These are phyloP conservation scores for Chamaetylas fuelleborni DNA, from an alignment of 2,113 vertebrate species.

Conservation along the genomic window DNA sequence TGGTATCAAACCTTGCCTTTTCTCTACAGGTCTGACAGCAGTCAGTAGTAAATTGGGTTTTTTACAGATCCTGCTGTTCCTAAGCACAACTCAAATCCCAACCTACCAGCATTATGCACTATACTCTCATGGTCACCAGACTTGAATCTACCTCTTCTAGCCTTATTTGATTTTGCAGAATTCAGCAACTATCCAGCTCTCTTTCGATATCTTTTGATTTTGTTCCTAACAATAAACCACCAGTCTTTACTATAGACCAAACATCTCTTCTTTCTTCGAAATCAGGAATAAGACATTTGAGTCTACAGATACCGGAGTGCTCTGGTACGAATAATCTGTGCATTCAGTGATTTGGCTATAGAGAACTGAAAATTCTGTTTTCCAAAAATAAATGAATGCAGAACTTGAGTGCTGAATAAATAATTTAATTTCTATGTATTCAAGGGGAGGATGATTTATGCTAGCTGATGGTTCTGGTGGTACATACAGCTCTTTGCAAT, in stretches of 20 bases:
- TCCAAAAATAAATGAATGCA: not conserved
- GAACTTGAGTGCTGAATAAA: not conserved
- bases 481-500: not conserved
- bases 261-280: not conserved
- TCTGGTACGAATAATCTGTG: not conserved
- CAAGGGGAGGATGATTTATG: not conserved
- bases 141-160: not conserved
- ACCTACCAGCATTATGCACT: not conserved
- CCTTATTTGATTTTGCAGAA: not conserved
- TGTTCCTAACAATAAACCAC: not conserved
- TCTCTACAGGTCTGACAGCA: not conserved
- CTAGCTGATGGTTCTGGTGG: not conserved
- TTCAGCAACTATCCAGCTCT: not conserved
- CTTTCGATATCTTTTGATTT: not conserved
- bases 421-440: not conserved
- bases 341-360: not conserved
- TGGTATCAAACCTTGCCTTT: slow-evolving; percentile 4
- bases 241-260: not conserved
- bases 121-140: not conserved
- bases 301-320: not conserved
- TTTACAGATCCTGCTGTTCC: not conserved
- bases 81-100: not conserved
- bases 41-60: not conserved
- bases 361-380: not conserved
- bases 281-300: not conserved